Evolutionary conservation across 2,888 invertebrate genomes (phyloP), one percentile per base, ranked within the genome.

Genomic region (Mimumesa dahlbomi): DNA sequence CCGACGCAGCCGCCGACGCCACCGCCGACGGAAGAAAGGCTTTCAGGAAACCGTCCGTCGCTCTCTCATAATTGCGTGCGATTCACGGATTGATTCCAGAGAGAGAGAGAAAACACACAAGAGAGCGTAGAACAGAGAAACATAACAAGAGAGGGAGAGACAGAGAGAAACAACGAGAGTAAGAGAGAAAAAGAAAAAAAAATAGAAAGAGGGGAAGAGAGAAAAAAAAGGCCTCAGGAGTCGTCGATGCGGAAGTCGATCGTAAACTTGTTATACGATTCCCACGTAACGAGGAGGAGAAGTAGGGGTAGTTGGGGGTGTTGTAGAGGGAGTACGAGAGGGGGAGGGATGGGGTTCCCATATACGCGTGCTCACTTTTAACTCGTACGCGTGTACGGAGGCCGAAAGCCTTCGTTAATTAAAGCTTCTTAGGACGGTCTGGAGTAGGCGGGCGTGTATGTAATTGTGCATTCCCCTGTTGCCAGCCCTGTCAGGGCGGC

Each of bases 391-490:
- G 49, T 5, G 19, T 54, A 50, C 45, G 56, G n/a, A 42, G 48
- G 43, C 22, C 65, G 61, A 66, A 72, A 56, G 69, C 49, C 53
- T 40, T 54, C 80, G 77, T 83, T 84, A 81, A 83, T 83, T 83
- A 77, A 76, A 83, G 77, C 69, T 83, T 75, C 78, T 82, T 80
- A 74, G 69, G 68, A 66, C 59, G 58, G 61, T 50, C 63, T 57
- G 72, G 64, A 65, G 67, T 59, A 48, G 77, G 63, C 74, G 73
- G 43, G 48, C 65, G 73, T 61, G 70, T 77, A 72, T 73, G 75
- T 80, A 83, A 84, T 82, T 82, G 82, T 77, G 77, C 75, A 76
- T 81, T 84, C 84, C 71, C 79, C 74, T 59, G 75, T 79, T 67
- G 71, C 70, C 75, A 73, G 65, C 50, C 59, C 70, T 73, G 77